A percentile compares a stretch with the other conserved stretches of the same genome.
phyloP scores from a whole-genome alignment of 1,140 invertebrate species.

The Trichoplusia ni region DNA sequence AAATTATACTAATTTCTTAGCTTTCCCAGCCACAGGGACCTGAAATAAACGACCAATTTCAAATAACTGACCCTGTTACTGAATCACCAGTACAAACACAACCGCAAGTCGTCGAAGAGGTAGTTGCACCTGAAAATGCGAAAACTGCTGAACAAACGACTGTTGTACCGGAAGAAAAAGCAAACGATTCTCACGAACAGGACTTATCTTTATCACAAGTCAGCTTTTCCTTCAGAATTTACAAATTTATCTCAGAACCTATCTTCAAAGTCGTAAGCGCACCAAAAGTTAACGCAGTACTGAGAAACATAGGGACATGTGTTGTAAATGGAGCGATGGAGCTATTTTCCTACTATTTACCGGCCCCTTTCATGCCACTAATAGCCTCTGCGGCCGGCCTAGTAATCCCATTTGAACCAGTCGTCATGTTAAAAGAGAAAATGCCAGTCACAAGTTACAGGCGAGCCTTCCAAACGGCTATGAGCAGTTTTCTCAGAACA shows the following conservation, averaged over 20 bases:
- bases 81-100: neutral
- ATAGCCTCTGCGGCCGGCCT: slow-evolving; percentile 69
- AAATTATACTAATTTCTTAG: neutral
- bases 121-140: no score
- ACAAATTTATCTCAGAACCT: slow-evolving; percentile 27
- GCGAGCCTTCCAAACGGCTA: slow-evolving; percentile 61
- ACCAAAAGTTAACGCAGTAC: slow-evolving; percentile 56
- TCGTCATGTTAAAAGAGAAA: slow-evolving; percentile 59
- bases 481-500: slow-evolving; percentile 64
- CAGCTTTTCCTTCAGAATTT: slow-evolving; percentile 21
- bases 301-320: slow-evolving; percentile 68
- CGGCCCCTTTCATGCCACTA: slow-evolving; percentile 65
- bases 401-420: slow-evolving; percentile 70
- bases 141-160: neutral
- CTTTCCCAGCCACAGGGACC: slow-evolving; percentile 47
- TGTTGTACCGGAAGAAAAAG: slow-evolving; percentile 11
- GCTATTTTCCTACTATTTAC: slow-evolving; percentile 63
- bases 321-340: slow-evolving; percentile 72
- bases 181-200: neutral
- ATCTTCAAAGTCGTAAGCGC: slow-evolving; percentile 47
- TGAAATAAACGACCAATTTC: slow-evolving; percentile 60
- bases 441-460: slow-evolving; percentile 72
- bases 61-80: slow-evolving; percentile 24
- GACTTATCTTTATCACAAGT: neutral
- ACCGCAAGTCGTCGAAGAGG: neutral